A percentile compares a stretch with the other conserved stretches of the same genome.
Evolutionary conservation across 53 echinoderm and acorn worm genomes (phyloP).

Genomic region (Glandiceps talaboti): DNA sequence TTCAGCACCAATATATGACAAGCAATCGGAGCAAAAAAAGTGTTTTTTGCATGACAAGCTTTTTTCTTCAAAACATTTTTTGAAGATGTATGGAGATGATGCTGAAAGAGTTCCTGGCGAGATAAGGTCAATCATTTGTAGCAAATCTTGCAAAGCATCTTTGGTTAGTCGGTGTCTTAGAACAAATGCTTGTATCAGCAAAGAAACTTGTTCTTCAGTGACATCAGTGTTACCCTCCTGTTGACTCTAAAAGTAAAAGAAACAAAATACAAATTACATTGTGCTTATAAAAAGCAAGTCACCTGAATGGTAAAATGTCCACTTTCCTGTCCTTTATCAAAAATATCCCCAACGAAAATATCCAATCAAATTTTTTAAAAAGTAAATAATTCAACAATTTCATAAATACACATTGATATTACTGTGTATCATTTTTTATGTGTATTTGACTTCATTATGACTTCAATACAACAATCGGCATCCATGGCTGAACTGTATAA

Average conservation of each 20-base stretch:
- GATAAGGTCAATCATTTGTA: constrained; percentile 14
- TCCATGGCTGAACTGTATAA: too few species aligned
- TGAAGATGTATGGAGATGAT: constrained; percentile 2
- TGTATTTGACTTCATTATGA: too few species aligned
- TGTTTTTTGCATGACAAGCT: not conserved
- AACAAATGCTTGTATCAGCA: constrained; percentile 7
- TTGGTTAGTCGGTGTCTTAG: constrained; percentile 20
- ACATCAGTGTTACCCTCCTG: not conserved
- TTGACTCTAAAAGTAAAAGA: not conserved
- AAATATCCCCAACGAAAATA: too few species aligned
- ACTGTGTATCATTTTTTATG: too few species aligned
- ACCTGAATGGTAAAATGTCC: too few species aligned
- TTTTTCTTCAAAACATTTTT: not conserved
- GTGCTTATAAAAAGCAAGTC: too few species aligned
- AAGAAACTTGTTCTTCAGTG: not conserved
- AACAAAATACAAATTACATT: too few species aligned
- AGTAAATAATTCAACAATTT: too few species aligned
- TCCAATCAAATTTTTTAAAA: too few species aligned
- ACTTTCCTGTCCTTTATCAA: too few species aligned
- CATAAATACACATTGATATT: too few species aligned
- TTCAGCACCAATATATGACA: not conserved
- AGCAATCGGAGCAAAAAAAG: not conserved
- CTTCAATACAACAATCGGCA: too few species aligned
- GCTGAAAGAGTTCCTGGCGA: constrained; percentile 21
- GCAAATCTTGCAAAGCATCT: constrained; percentile 22